phyloP scores from a whole-genome alignment of 2,113 vertebrate species.

The Poicephalus meyeri region DNA sequence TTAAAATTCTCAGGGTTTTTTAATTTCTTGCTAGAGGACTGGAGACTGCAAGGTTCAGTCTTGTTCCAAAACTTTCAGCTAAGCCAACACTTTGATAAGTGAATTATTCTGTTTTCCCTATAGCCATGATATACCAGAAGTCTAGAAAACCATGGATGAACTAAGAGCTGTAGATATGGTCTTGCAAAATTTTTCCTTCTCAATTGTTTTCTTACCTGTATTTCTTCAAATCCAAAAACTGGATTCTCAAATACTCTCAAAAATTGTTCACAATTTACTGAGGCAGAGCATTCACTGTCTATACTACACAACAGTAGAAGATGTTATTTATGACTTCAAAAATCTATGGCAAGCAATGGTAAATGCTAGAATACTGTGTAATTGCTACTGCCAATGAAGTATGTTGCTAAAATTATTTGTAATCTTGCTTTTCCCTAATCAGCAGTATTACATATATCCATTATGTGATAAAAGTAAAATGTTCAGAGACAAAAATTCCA shows the following conservation, averaged over 20 bases:
- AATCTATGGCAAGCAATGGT: background rate
- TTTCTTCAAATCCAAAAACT: background rate
- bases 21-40: background rate
- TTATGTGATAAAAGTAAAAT: background rate
- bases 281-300: background rate
- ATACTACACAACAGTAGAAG: background rate
- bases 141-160: background rate
- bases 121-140: background rate
- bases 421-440: background rate
- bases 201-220: background rate
- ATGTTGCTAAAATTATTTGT: background rate
- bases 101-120: background rate
- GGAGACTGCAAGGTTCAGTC: background rate
- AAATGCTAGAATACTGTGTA: background rate
- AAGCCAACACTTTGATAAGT: background rate
- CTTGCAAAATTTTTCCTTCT: background rate
- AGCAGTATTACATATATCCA: background rate
- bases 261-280: background rate
- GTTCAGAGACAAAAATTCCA: background rate
- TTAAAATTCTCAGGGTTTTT: background rate
- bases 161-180: background rate
- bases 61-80: background rate
- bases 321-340: background rate
- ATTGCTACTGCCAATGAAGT: background rate
- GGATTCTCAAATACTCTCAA: background rate